Evolutionary conservation across 2,888 invertebrate genomes (phyloP).

Genomic region (Watsonalla binaria): DNA sequence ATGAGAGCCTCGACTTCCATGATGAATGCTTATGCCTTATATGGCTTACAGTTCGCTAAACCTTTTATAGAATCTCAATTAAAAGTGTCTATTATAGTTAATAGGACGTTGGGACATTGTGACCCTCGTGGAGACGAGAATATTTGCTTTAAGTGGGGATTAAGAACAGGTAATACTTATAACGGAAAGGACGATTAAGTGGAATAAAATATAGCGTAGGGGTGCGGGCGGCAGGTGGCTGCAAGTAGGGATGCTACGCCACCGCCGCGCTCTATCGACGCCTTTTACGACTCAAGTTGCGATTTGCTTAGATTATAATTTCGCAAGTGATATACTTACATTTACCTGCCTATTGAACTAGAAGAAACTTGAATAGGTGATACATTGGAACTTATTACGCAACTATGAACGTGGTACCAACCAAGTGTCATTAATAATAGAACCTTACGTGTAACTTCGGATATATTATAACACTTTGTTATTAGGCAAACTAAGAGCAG

Average conservation of each 20-base stretch:
- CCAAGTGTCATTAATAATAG: too few relatives aligned
- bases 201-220: constrained; percentile 77
- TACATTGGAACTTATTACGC: too few relatives aligned
- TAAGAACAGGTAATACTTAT: constrained; percentile 68
- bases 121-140: constrained; percentile 68
- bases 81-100: constrained; percentile 77
- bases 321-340: too few relatives aligned
- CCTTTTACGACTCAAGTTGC: too few relatives aligned
- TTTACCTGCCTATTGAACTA: too few relatives aligned
- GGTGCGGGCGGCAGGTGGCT: constrained; percentile 76
- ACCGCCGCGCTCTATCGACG: neutral
- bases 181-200: constrained; percentile 78
- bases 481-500: too few relatives aligned
- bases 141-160: constrained; percentile 74
- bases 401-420: too few relatives aligned
- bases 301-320: too few relatives aligned
- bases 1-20: constrained; percentile 73
- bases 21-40: constrained; percentile 74
- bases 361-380: too few relatives aligned
- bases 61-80: constrained; percentile 79
- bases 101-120: constrained; percentile 65
- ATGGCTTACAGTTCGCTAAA: constrained; percentile 71
- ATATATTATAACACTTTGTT: too few relatives aligned
- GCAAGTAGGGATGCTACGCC: constrained; percentile 44
- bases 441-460: too few relatives aligned